phyloP scores from a whole-genome alignment of 2,888 invertebrate species.

The Lissonota sp. region DNA sequence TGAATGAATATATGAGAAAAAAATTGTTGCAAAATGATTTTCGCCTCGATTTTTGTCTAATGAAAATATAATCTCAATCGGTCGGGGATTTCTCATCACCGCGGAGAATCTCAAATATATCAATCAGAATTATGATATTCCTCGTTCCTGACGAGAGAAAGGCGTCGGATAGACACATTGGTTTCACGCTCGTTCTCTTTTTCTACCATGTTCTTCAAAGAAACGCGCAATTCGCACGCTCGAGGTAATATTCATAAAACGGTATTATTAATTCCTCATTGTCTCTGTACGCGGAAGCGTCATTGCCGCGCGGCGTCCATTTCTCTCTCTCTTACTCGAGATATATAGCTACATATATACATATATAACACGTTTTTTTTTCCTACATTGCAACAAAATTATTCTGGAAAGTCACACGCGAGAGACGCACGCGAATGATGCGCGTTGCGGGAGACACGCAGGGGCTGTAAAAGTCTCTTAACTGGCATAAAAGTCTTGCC shows the following conservation, averaged over 20 bases:
- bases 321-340: conserved; percentile 41
- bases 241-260: conserved; percentile 81
- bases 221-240: conserved; percentile 82
- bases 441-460: conserved; percentile 64
- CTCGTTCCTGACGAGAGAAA: conserved; percentile 35
- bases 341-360: conserved; percentile 5
- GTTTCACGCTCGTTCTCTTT: conserved; percentile 65
- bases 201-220: conserved; percentile 64
- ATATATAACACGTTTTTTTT: conserved; percentile 4
- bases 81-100: background rate
- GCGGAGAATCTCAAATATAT: conserved; percentile 1
- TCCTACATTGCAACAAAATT: conserved; percentile 32
- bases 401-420: conserved; percentile 54
- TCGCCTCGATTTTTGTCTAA: background rate
- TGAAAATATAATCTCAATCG: background rate
- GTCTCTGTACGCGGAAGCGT: conserved; percentile 72
- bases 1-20: no score
- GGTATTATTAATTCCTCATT: conserved; percentile 81
- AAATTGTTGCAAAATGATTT: no score
- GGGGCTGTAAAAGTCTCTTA: conserved; percentile 56
- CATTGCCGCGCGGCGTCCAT: conserved; percentile 57
- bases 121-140: conserved; percentile 39
- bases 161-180: conserved; percentile 16
- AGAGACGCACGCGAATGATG: conserved; percentile 62
- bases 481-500: conserved; percentile 20